Evolutionary conservation across 2,888 invertebrate genomes (phyloP).

Genomic region (Choristoneura rosaceana): DNA sequence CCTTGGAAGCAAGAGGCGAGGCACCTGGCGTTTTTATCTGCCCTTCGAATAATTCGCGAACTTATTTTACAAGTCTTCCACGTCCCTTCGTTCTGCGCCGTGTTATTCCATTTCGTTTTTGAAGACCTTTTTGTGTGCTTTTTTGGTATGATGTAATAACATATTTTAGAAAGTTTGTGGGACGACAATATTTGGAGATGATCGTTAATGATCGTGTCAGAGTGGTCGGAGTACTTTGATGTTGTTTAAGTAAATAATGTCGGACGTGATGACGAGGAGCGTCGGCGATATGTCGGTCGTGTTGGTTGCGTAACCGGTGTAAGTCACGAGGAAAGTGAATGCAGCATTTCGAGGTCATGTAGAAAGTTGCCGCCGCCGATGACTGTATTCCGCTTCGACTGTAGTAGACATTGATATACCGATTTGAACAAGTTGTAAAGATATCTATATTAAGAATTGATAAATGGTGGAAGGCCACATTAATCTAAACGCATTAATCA

Average conservation of each 20-base stretch:
- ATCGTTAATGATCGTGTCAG: conserved; percentile 49
- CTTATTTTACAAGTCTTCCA: conserved; percentile 73
- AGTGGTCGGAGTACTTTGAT: conserved; percentile 57
- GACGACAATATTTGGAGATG: conserved; percentile 56
- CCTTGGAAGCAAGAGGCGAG: conserved; percentile 81
- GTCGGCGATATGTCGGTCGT: conserved; percentile 76
- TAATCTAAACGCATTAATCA: conserved; percentile 46
- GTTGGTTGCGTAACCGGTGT: conserved; percentile 82
- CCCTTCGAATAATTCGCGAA: conserved; percentile 79
- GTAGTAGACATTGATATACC: conserved; percentile 1
- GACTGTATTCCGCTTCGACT: conserved; percentile 57
- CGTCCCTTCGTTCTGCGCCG: conserved; percentile 40
- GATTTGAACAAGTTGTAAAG: conserved; percentile 6
- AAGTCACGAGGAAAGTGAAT: conserved; percentile 82
- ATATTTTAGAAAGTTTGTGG: conserved; percentile 54
- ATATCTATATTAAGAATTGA: conserved; percentile 3
- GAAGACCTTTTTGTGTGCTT: conserved; percentile 44
- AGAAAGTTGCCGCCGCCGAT: conserved; percentile 78
- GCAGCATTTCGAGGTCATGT: conserved; percentile 84
- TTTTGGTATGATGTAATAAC: conserved; percentile 60
- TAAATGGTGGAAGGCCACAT: conserved; percentile 22
- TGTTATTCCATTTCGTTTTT: conserved; percentile 27
- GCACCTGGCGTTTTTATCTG: conserved; percentile 84
- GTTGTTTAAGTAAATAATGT: conserved; percentile 51
- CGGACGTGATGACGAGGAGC: conserved; percentile 49